Evolutionary conservation across 1,140 invertebrate genomes (phyloP).

Genomic region (Babylonia areolata): DNA sequence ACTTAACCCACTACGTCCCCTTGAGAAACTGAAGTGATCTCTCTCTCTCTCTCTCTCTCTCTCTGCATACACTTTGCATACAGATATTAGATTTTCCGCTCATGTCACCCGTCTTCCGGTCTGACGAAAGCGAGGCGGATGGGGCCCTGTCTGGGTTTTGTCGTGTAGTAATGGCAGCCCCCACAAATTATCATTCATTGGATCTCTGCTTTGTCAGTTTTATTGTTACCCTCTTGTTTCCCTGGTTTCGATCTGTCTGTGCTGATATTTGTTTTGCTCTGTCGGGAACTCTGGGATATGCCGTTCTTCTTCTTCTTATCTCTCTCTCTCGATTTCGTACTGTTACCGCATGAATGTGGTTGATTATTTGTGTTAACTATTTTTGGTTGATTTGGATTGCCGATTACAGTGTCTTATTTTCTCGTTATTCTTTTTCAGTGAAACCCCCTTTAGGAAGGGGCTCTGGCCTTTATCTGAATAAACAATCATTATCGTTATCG

Average conservation of each 20-base stretch:
- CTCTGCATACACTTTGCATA: conserved; percentile 30
- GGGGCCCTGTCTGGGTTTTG: conserved; percentile 27
- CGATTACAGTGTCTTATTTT: no score
- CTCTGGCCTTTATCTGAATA: no score
- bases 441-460: no score
- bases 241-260: background rate
- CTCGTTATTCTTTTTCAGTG: no score
- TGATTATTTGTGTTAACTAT: no score
- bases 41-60: background rate
- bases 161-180: conserved; percentile 27
- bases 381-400: no score
- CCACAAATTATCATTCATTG: conserved; percentile 33
- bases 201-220: conserved; percentile 32
- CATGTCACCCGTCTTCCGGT: conserved; percentile 29
- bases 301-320: background rate
- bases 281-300: no score
- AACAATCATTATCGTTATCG: no score
- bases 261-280: background rate
- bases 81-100: conserved; percentile 40
- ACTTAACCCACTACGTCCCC: no score
- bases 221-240: background rate
- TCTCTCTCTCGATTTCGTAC: background rate
- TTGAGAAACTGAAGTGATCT: no score
- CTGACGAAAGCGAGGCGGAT: background rate
- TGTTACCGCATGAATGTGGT: background rate